Base-by-base conservation (phyloP, 2,888 invertebrate genomes). In the Nycteola revayana region DNA sequence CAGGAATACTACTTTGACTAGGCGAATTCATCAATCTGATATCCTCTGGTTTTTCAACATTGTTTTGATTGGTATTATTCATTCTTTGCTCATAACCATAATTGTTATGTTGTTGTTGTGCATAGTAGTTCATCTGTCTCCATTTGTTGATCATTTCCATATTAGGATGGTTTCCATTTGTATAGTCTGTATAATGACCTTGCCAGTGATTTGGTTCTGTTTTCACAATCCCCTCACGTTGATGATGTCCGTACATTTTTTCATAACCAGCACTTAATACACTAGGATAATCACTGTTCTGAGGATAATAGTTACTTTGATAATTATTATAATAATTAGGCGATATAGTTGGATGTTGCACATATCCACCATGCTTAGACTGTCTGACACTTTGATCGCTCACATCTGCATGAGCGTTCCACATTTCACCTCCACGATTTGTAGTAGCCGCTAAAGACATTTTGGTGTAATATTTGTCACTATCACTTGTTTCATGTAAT, bases 401-500 rank as follows among this genome's bases (percentile, higher is more conserved):
- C 43, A 75, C 63, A 46, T 80, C 75, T 28, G 47, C 61, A 75
- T 70, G 58, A 59, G 75, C 76, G 59, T 77, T 80, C 83, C 86
- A 86, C 79, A 83, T 82, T 63, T 82, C 83, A 80, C 76, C 78
- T 1, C 74, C 65, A 66, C 78, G 78, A 53, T 79, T 85, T 23
- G 71, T 75, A 29, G 81, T 66, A 29, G 84, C 76, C 28, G 70
- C 68, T 42, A 78, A 76, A 42, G 79, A 79, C 86, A 86, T 86
- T 29, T 27, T 53, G 30, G 32, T 41, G 24, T 37, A 36, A 18
- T 36, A 44, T 36, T 44, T 44, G 38, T 53, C 65, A 72, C 71
- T 67, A 38, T 59, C 61, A 76, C 72, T 61, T 50, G 35, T 34
- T 47, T 56, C 44, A 46, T 58, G 48, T 66, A 48, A 49, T 63